These are phyloP conservation scores for Crypturellus tataupa DNA, from an alignment of 2,797 vertebrate species.

Conservation along the genomic window DNA sequence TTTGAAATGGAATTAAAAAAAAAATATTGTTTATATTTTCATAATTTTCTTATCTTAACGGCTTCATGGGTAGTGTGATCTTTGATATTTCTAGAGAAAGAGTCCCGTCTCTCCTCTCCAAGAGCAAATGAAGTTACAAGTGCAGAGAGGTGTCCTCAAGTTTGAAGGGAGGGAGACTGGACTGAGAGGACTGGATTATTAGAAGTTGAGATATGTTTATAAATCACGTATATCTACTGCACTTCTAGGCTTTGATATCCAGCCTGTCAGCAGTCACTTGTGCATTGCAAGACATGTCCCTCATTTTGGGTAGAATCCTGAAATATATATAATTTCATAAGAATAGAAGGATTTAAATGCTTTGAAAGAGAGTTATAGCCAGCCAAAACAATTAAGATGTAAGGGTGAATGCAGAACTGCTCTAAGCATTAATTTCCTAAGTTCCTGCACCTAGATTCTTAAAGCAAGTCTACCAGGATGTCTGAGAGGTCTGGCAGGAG, in stretches of 20 bases:
- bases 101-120: background rate
- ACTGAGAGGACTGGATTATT: no score
- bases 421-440: background rate
- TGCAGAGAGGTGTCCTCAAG: background rate
- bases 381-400: background rate
- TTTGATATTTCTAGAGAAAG: background rate
- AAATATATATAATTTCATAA: background rate
- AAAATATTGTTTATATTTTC: background rate
- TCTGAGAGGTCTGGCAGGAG: background rate
- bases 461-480: background rate
- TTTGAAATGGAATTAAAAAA: background rate
- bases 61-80: background rate
- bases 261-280: background rate
- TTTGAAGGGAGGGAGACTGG: background rate
- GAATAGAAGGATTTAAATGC: background rate
- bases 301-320: no score
- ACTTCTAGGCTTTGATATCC: background rate
- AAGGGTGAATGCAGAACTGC: background rate
- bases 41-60: background rate
- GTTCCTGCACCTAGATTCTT: background rate
- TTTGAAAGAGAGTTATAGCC: background rate
- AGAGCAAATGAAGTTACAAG: background rate
- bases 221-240: no score
- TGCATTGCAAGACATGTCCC: background rate
- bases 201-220: background rate